Evolutionary conservation across 2,113 vertebrate genomes (phyloP), one percentile per base, ranked within the genome.

Genomic region (Dipodomys merriami): DNA sequence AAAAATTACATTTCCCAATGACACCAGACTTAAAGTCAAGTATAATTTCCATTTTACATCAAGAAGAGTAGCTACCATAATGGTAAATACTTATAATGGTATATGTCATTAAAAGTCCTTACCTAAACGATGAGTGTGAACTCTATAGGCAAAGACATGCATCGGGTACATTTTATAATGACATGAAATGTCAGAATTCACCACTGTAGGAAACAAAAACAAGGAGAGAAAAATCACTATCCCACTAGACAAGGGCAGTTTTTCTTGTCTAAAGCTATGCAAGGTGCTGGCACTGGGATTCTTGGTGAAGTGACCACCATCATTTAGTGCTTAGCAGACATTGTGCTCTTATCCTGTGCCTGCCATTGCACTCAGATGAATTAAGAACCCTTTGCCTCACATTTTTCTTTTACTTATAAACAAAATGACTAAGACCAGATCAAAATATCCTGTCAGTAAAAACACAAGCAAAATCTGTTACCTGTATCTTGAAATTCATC

Each of bases 111-210:
- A 77, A 88, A 94, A 87, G 20, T 80, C 93, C 98, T 99, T 98
- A 99, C 99, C 99, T 79, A 99, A 98, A 78, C 88, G 98, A 92
- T 99, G 99, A 35, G 99, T 99, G 96, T 99, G 99, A 79, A 99
- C 99, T 98, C 99, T 98, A 95, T 99, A 99, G 97, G 99, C 99
- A 98, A 99, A 99, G 1, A 99, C 98, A 95, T 99, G 99, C 98
- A 99, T 99, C 73, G 99, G 98, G 95, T 98, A 98, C 13, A 98
- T 99, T 71, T 96, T 97, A 96, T 99, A 99, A 84, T 98, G 97
- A 96, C 99, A 99, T 73, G 99, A 98, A 79, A 99, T 98, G 97
- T 99, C 99, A 94, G 99, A 98, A 97, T 99, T 98, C 86, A 99
- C 99, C 84, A 98, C 99, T 99, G 97, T 91, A 67, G 94, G 80